A percentile compares a stretch with the other conserved stretches of the same genome.
Conservation (phyloP, 2,797 vertebrate species). For the Sarcoramphus papa region DNA sequence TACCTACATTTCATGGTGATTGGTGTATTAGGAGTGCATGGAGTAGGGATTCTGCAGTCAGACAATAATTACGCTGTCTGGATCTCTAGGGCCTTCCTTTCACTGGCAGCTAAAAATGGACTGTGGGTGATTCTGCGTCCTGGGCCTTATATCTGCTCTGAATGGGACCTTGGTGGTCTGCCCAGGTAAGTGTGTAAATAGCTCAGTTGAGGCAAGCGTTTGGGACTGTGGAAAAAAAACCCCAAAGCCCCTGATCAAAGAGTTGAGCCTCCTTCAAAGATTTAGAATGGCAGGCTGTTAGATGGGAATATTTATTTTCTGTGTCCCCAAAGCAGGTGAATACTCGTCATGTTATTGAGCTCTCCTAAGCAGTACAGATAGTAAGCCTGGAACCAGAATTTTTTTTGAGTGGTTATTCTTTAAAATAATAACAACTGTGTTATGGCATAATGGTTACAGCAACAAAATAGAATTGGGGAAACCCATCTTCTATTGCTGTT, state of each 20-base stretch:
- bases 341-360: background rate
- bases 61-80: background rate
- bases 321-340: background rate
- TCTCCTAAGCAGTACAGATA: background rate
- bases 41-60: background rate
- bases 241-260: background rate
- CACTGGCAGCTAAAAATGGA: slow-evolving; percentile 82
- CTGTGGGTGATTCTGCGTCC: slow-evolving; percentile 94
- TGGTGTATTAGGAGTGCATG: background rate
- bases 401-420: background rate
- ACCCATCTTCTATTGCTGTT: background rate
- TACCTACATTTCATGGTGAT: background rate
- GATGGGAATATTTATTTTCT: background rate
- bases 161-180: slow-evolving; percentile 82
- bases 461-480: background rate
- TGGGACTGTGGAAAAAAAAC: background rate
- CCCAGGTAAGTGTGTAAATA: slow-evolving; percentile 79
- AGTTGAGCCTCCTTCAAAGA: background rate
- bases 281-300: background rate
- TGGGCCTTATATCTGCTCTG: slow-evolving; percentile 82
- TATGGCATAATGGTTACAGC: background rate
- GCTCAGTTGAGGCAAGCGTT: background rate
- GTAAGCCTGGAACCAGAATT: background rate
- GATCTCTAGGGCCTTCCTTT: slow-evolving; percentile 82
- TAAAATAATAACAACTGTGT: background rate